Percentiles rank a stretch among this genome's conserved stretches.
phyloP scores from a whole-genome alignment of 1,140 invertebrate species.

The Macrotrachela quadricornifera region DNA sequence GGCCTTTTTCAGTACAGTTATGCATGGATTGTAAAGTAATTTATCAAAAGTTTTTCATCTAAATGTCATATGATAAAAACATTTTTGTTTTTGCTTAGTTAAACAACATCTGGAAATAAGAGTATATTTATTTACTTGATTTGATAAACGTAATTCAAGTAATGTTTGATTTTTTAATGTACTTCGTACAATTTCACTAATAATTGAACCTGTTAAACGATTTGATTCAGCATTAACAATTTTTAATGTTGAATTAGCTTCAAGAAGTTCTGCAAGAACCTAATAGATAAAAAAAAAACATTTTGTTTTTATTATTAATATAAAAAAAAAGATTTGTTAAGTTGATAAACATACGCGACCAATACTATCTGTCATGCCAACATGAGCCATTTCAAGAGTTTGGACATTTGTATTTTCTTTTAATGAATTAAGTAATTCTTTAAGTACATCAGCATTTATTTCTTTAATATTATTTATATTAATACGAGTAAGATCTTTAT shows the following conservation, averaged over 20 bases:
- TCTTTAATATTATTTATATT: constrained; percentile 93
- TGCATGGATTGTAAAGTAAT: too few relatives aligned
- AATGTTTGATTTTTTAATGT: constrained; percentile 61
- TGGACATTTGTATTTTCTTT: constrained; percentile 72
- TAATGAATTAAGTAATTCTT: constrained; percentile 62
- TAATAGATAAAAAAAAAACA: neutral
- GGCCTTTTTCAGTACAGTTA: too few relatives aligned
- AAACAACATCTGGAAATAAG: neutral
- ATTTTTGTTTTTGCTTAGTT: neutral
- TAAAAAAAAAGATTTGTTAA: neutral
- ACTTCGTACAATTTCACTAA: constrained; percentile 60
- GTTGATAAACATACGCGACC: constrained; percentile 34
- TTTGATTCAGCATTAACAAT: constrained; percentile 88
- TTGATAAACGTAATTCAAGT: constrained; percentile 75
- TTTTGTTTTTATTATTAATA: too few relatives aligned
- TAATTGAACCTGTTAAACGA: constrained; percentile 54
- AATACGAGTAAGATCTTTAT: constrained; percentile 58
- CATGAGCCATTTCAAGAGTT: constrained; percentile 72
- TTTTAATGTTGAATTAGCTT: constrained; percentile 61
- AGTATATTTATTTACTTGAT: constrained; percentile 53
- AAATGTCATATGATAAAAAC: neutral
- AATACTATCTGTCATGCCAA: constrained; percentile 65
- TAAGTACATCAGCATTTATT: constrained; percentile 27
- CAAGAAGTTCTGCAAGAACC: constrained; percentile 44
- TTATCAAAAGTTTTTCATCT: too few relatives aligned